These are phyloP conservation scores for Nannoperca obscura DNA, from an alignment of 2,797 vertebrate species.

Conservation along the genomic window DNA sequence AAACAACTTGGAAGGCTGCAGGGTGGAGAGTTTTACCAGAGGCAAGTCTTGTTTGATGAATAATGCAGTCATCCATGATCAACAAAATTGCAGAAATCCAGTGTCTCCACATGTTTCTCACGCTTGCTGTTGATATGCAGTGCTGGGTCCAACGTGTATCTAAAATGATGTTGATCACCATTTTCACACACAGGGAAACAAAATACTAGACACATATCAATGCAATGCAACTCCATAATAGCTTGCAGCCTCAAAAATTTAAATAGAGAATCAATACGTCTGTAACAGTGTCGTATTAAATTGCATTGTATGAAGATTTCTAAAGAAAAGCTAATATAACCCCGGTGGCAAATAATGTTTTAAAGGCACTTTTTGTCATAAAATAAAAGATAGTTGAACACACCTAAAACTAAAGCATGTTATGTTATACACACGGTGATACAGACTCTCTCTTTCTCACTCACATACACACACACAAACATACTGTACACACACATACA, in stretches of 20 bases:
- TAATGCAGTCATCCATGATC: constrained; percentile 66
- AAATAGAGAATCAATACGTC: background rate
- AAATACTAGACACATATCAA: constrained; percentile 3
- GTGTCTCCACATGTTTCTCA: constrained; percentile 45
- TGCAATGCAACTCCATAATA: background rate
- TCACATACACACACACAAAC: constrained; percentile 3
- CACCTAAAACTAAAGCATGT: background rate
- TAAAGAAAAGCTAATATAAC: background rate
- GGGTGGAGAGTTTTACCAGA: constrained; percentile 52
- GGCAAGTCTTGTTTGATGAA: constrained; percentile 69
- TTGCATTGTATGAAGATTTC: too few species aligned
- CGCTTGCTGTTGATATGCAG: constrained; percentile 15
- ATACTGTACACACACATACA: constrained; percentile 20
- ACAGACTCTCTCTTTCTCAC: background rate
- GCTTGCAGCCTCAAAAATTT: background rate
- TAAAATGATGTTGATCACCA: background rate
- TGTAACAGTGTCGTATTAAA: background rate
- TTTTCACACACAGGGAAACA: constrained; percentile 13
- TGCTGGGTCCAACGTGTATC: background rate
- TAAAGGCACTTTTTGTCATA: background rate
- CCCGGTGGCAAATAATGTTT: background rate
- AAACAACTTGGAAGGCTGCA: constrained; percentile 37
- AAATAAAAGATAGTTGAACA: background rate
- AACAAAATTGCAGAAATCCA: constrained; percentile 49
- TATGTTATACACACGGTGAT: too few species aligned